Conservation (phyloP, 2,888 invertebrate genomes). For the Cremastinae sp. region DNA sequence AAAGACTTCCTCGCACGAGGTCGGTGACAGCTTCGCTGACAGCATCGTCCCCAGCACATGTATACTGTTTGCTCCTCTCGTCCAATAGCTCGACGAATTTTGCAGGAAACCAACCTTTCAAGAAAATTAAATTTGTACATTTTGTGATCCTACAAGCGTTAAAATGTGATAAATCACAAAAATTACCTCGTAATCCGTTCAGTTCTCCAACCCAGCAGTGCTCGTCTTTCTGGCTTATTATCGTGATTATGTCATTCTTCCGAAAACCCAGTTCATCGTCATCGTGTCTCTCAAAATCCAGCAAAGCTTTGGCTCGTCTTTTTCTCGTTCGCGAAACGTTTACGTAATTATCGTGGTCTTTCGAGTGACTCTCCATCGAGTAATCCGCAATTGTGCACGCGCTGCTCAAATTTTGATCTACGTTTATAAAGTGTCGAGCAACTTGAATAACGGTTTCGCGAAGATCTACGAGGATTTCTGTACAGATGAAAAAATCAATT, state of each 20-base stretch:
- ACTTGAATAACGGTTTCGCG: slow-evolving; percentile 96
- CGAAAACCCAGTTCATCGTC: slow-evolving; percentile 99
- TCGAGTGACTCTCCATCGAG: slow-evolving; percentile 95
- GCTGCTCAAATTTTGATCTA: slow-evolving; percentile 93
- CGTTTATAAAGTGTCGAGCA: slow-evolving; percentile 95
- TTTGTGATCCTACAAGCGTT: neutral
- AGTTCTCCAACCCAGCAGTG: slow-evolving; percentile 99
- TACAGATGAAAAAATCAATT: slow-evolving; percentile 55
- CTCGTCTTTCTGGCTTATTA: slow-evolving; percentile 98
- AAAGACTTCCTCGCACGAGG: slow-evolving; percentile 95
- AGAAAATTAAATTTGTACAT: slow-evolving; percentile 40
- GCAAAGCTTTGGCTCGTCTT: slow-evolving; percentile 95
- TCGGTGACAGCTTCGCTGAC: slow-evolving; percentile 98
- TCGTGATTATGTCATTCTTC: slow-evolving; percentile 98
- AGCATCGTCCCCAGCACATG: slow-evolving; percentile 97
- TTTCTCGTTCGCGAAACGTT: slow-evolving; percentile 93
- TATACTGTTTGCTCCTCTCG: slow-evolving; percentile 95
- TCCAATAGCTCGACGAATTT: slow-evolving; percentile 97
- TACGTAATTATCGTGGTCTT: slow-evolving; percentile 97
- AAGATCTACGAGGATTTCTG: slow-evolving; percentile 97
- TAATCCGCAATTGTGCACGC: slow-evolving; percentile 95
- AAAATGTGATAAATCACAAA: neutral
- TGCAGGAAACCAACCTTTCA: slow-evolving; percentile 96
- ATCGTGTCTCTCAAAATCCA: slow-evolving; percentile 98
- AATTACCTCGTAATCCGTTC: slow-evolving; percentile 90